phyloP scores from a whole-genome alignment of 2,888 invertebrate genomes.

The Liposcelis brunnea region DNA sequence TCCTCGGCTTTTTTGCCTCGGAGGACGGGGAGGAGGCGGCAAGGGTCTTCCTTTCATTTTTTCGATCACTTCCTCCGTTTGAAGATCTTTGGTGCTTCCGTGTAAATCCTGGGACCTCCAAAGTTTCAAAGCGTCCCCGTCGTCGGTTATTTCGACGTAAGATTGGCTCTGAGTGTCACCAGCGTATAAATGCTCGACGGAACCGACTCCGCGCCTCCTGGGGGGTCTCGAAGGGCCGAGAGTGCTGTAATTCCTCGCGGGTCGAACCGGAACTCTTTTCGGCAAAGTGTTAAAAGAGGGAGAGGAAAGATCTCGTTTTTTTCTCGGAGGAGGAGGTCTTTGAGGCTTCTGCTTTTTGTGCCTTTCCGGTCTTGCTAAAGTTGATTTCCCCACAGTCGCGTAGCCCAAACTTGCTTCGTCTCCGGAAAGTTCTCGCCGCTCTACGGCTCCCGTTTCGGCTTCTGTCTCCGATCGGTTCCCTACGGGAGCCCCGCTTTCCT shows the following conservation, averaged over 20 bases:
- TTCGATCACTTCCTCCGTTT: slow-evolving; percentile 56
- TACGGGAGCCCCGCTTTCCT: background rate
- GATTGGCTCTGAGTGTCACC: background rate
- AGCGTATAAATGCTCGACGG: slow-evolving; percentile 3
- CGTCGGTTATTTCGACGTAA: background rate
- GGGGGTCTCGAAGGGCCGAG: slow-evolving; percentile 40
- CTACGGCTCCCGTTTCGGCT: background rate
- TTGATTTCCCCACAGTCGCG: slow-evolving; percentile 52
- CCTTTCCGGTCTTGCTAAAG: slow-evolving; percentile 11
- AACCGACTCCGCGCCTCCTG: slow-evolving; percentile 25
- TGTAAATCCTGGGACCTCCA: slow-evolving; percentile 17
- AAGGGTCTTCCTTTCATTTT: slow-evolving; percentile 74
- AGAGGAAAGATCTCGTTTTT: background rate
- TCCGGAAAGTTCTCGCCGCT: background rate
- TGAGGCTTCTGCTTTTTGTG: slow-evolving; percentile 32
- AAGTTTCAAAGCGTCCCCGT: slow-evolving; percentile 13
- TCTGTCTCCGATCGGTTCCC: slow-evolving; percentile 10
- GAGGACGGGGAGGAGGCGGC: slow-evolving; percentile 73
- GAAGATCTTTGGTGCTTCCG: slow-evolving; percentile 33
- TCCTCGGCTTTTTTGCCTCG: slow-evolving; percentile 34
- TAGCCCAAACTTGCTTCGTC: slow-evolving; percentile 39
- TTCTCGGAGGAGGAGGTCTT: slow-evolving; percentile 40
- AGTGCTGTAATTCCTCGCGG: slow-evolving; percentile 41
- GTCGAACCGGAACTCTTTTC: slow-evolving; percentile 30
- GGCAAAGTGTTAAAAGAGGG: slow-evolving; percentile 19